These are phyloP conservation scores for Drosophila saltans DNA, from an alignment of 1,140 invertebrate species.

Conservation along the genomic window DNA sequence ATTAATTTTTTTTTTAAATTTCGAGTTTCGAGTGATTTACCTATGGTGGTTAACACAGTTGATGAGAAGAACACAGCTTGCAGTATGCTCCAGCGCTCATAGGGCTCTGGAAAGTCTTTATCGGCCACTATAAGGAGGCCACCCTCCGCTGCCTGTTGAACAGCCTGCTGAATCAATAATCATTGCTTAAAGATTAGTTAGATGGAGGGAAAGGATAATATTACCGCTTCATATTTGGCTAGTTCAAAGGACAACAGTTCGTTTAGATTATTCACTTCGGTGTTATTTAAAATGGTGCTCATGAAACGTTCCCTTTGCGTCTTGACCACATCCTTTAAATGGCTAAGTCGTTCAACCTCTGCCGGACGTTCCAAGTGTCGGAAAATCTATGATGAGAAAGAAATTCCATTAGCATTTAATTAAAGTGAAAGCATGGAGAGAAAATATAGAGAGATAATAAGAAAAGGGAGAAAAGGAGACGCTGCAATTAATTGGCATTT, in stretches of 20 bases:
- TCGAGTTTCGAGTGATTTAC: slow-evolving; percentile 50
- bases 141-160: slow-evolving; percentile 87
- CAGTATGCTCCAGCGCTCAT: slow-evolving; percentile 89
- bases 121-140: slow-evolving; percentile 86
- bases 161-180: slow-evolving; percentile 77
- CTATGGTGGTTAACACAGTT: slow-evolving; percentile 93
- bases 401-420: slow-evolving; percentile 46
- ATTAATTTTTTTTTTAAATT: no score
- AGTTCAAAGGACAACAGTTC: slow-evolving; percentile 86
- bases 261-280: slow-evolving; percentile 85
- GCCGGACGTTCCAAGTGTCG: slow-evolving; percentile 89
- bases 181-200: neutral
- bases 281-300: slow-evolving; percentile 85
- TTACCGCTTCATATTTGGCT: slow-evolving; percentile 86
- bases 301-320: slow-evolving; percentile 84
- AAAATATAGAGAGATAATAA: neutral
- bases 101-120: slow-evolving; percentile 84
- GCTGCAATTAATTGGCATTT: slow-evolving; percentile 4
- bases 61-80: slow-evolving; percentile 93
- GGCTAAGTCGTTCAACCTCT: slow-evolving; percentile 86
- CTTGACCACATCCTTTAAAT: slow-evolving; percentile 84
- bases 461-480: neutral
- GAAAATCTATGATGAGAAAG: slow-evolving; percentile 86
- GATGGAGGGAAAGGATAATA: neutral
- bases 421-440: slow-evolving; percentile 24